These are phyloP conservation scores for Metopolophium dirhodum DNA, from an alignment of 1,140 invertebrate genomes.

Conservation along the genomic window DNA sequence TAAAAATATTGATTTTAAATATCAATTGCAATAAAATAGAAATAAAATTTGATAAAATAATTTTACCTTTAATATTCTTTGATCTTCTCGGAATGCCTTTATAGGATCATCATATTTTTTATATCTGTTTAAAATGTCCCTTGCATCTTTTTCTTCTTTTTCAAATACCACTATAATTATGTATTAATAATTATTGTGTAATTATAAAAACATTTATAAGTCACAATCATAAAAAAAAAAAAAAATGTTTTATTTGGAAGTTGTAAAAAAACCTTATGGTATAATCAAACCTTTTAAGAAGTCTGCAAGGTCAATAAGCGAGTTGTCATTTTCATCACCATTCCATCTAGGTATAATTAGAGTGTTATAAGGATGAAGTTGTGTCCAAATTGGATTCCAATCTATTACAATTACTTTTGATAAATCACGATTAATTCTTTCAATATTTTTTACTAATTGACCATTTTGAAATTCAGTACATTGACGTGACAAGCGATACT, in stretches of 20 bases:
- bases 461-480: constrained; percentile 95
- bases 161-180: constrained; percentile 72
- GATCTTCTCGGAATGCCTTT: constrained; percentile 87
- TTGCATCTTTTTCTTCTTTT: constrained; percentile 89
- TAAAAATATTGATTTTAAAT: background rate
- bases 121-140: constrained; percentile 92
- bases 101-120: constrained; percentile 93
- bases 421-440: constrained; percentile 92
- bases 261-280: background rate
- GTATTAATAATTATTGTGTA: background rate
- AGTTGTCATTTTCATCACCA: constrained; percentile 89
- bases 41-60: background rate
- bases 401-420: constrained; percentile 97
- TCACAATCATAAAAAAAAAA: background rate
- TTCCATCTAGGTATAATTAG: constrained; percentile 89
- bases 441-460: constrained; percentile 94
- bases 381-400: constrained; percentile 87
- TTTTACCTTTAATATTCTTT: constrained; percentile 72
- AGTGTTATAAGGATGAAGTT: constrained; percentile 88
- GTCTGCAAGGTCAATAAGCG: constrained; percentile 88
- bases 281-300: constrained; percentile 69
- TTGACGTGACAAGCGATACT: constrained; percentile 92
- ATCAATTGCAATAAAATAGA: background rate
- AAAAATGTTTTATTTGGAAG: background rate
- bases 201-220: background rate